Percentiles rank a stretch among this genome's conserved stretches.
These are phyloP conservation scores for Pseudomyrmex pallidus DNA, from an alignment of 1,140 invertebrate genomes.

Conservation along the genomic window DNA sequence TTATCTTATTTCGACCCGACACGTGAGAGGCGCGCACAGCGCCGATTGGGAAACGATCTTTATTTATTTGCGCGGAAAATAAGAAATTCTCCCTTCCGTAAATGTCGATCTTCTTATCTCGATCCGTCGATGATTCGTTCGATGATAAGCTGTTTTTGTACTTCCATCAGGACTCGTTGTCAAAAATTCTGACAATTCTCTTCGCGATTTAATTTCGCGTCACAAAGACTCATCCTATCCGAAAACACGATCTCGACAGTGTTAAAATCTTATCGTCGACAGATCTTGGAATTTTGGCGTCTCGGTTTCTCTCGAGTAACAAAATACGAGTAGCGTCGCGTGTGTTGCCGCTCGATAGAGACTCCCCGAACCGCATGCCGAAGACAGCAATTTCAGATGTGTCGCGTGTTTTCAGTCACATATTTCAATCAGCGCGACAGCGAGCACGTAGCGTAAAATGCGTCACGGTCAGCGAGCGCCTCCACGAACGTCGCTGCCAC, in stretches of 20 bases:
- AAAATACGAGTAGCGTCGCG: constrained; percentile 25
- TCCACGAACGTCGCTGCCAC: constrained; percentile 46
- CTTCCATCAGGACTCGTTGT: not conserved
- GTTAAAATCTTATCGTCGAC: constrained; percentile 11
- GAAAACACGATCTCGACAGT: not conserved
- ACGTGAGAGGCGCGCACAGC: not conserved
- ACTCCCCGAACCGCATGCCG: constrained; percentile 38
- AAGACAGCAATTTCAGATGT: constrained; percentile 60
- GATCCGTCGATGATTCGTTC: not conserved
- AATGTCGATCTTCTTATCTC: not conserved
- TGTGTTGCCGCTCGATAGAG: constrained; percentile 19
- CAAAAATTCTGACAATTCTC: not conserved
- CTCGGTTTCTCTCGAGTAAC: constrained; percentile 10
- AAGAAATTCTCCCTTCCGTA: not conserved
- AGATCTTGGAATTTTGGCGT: constrained; percentile 5
- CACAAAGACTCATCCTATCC: too few relatives aligned
- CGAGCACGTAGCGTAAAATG: constrained; percentile 74
- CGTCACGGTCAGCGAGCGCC: constrained; percentile 73
- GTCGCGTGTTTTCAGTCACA: constrained; percentile 57
- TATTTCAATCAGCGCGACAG: constrained; percentile 65
- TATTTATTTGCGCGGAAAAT: not conserved
- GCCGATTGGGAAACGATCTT: constrained; percentile 38
- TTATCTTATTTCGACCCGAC: constrained; percentile 27
- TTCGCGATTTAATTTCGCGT: constrained; percentile 20
- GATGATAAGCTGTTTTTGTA: not conserved